A percentile compares a stretch with the other conserved stretches of the same genome.
These are phyloP conservation scores for Siphlonurus alternatus DNA, from an alignment of 2,888 invertebrate species.

Conservation along the genomic window DNA sequence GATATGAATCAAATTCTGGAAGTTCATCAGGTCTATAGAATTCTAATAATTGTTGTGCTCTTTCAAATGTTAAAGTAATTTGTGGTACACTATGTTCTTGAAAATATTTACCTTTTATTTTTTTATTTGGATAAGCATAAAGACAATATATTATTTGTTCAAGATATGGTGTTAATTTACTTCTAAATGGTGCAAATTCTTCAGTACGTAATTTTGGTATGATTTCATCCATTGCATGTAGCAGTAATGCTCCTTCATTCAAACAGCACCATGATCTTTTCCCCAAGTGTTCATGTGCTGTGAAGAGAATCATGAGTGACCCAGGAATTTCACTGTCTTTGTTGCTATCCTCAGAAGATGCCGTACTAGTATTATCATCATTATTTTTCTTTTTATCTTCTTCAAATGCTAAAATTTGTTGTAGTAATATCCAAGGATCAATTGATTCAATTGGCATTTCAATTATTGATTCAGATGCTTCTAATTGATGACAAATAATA, in stretches of 20 bases:
- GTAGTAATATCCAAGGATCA: slow-evolving; percentile 67
- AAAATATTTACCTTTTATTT: slow-evolving; percentile 44
- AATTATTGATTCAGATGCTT: slow-evolving; percentile 41
- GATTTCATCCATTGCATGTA: slow-evolving; percentile 58
- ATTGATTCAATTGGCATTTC: slow-evolving; percentile 52
- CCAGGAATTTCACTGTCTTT: slow-evolving; percentile 37
- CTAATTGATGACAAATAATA: slow-evolving; percentile 62
- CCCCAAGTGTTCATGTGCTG: slow-evolving; percentile 72
- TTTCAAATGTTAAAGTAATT: slow-evolving; percentile 24
- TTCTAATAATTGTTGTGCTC: slow-evolving; percentile 34
- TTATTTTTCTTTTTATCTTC: background rate
- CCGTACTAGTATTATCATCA: background rate
- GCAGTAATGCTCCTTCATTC: slow-evolving; percentile 57
- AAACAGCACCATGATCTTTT: slow-evolving; percentile 60
- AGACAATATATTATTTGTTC: slow-evolving; percentile 79
- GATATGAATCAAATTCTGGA: slow-evolving; percentile 66
- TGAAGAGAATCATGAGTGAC: slow-evolving; percentile 58
- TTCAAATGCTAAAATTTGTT: slow-evolving; percentile 46
- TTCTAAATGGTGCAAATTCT: slow-evolving; percentile 40
- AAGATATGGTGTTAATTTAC: slow-evolving; percentile 56
- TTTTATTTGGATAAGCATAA: slow-evolving; percentile 63
- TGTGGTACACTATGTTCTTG: slow-evolving; percentile 41
- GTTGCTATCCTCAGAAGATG: slow-evolving; percentile 4
- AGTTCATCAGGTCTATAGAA: slow-evolving; percentile 62
- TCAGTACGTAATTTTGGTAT: slow-evolving; percentile 51